Evolutionary conservation across 1,140 invertebrate genomes (phyloP).

Genomic region (Drosophila lacteicornis): DNA sequence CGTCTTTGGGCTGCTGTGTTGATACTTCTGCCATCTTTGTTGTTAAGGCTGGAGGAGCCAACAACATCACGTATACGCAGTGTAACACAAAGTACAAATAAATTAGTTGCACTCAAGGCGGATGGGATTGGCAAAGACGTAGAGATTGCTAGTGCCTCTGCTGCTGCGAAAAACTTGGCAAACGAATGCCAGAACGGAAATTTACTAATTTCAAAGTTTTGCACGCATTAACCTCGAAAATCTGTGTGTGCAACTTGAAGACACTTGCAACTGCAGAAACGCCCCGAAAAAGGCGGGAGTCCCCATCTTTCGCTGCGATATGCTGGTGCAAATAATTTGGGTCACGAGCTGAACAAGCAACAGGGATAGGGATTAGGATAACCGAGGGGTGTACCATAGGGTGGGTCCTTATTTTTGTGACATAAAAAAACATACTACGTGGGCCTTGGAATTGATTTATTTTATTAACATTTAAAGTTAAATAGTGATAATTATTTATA

Average conservation of each 20-base stretch:
- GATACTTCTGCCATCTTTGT: conserved; percentile 45
- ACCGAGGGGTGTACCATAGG: conserved; percentile 2
- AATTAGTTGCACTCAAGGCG: conserved; percentile 75
- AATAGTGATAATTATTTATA: neutral
- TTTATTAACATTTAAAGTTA: neutral
- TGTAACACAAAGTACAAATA: conserved; percentile 79
- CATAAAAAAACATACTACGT: neutral
- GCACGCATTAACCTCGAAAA: conserved; percentile 81
- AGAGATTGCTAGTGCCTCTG: conserved; percentile 10
- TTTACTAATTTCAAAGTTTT: conserved; percentile 82
- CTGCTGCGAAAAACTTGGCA: conserved; percentile 47
- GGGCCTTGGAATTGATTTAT: too few relatives aligned
- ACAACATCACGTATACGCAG: conserved; percentile 73
- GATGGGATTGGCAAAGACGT: conserved; percentile 34
- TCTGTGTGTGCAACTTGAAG: conserved; percentile 75
- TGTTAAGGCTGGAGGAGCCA: conserved; percentile 39
- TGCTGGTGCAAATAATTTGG: conserved; percentile 77
- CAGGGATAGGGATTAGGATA: conserved; percentile 34
- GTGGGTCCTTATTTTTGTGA: neutral
- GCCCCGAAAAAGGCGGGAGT: conserved; percentile 40
- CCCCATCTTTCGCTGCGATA: conserved; percentile 22
- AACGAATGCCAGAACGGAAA: conserved; percentile 68
- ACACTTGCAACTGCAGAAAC: conserved; percentile 59
- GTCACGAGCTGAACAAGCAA: conserved; percentile 69
- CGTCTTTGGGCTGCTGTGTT: conserved; percentile 36